Evolutionary conservation across 2,888 invertebrate species (phyloP), one percentile per base, ranked within the genome.

Genomic region (Tenodera sinensis): DNA sequence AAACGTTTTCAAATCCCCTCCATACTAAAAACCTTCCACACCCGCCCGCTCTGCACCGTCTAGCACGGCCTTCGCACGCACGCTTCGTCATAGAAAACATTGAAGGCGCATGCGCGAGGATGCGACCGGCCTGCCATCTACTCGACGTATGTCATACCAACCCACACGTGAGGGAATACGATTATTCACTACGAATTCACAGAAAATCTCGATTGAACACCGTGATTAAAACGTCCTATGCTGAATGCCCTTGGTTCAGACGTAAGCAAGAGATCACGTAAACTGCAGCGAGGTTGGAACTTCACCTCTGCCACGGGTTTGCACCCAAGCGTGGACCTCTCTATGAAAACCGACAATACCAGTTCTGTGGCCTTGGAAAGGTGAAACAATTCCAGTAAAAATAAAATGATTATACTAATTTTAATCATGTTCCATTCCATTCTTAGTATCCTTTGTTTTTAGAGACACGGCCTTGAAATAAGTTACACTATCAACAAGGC

Each of bases 341-440:
- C 20, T 15, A 27, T 85, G 30, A 15, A 85, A n/a, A 85, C 27
- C 15, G 47, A 85, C 83, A 30, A 20, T 87, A 83, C 34, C 25
- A n/a, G 83, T 42, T 84, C 1, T 30, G 82, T 87, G 87, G 87
- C 87, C 87, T 87, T 87, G 85, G 85, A 28, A 27, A 34, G 25
- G 85, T n/a, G 54, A 54, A 85, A 54, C 54, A 85, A 85, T 85
- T 85, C 85, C 47, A 85, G 87, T 83, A 87, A 87, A 87, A 87
- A 87, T 87, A 87, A 87, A 87, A 87, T 83, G 87, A 87, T 87
- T 87, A 47, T 87, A 87, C 87, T 87, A 87, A 87, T 87, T 87
- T 87, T 87, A 83, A 87, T 87, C 82, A 81, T 83, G 82, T 87
- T 86, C 71, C 81, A 25, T 28, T 54, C 81, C 86, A 86, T 86